Conservation (phyloP, 1,140 invertebrate species). For the Caenorhabditis brenneri region DNA sequence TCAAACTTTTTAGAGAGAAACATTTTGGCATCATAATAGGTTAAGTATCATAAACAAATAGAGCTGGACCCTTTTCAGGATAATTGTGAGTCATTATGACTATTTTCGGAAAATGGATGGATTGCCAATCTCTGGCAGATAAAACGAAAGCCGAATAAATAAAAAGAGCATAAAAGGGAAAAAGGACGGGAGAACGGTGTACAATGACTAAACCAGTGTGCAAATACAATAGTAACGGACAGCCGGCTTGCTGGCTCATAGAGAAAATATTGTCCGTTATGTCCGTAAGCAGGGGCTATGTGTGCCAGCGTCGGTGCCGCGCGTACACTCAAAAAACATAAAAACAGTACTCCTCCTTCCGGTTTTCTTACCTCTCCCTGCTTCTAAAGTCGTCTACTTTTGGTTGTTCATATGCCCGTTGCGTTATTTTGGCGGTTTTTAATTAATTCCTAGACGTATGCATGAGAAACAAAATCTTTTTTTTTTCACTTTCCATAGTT, state of each 20-base stretch:
- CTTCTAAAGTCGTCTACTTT: background rate
- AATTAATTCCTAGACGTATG: background rate
- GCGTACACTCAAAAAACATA: constrained; percentile 27
- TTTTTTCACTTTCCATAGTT: background rate
- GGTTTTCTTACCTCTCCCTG: background rate
- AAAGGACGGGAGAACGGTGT: background rate
- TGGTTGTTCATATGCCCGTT: constrained; percentile 8
- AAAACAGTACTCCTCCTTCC: constrained; percentile 27
- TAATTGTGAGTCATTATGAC: no score
- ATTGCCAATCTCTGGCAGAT: background rate
- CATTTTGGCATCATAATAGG: background rate
- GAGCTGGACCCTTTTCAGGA: no score
- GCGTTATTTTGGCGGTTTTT: constrained; percentile 28
- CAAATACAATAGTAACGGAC: constrained; percentile 42
- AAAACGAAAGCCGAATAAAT: background rate
- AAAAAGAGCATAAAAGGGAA: constrained; percentile 26
- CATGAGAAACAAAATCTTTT: constrained; percentile 19
- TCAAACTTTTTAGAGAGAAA: background rate
- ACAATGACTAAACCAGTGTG: constrained; percentile 41
- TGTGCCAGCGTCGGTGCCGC: constrained; percentile 23
- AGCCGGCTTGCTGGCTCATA: constrained; percentile 31
- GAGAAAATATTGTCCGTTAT: constrained; percentile 20
- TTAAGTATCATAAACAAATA: no score
- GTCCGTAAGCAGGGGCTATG: background rate
- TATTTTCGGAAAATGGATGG: background rate